A percentile compares a stretch with the other conserved stretches of the same genome.
phyloP scores from a whole-genome alignment of 2,113 vertebrate genomes.

The Rhodinocichla rosea region DNA sequence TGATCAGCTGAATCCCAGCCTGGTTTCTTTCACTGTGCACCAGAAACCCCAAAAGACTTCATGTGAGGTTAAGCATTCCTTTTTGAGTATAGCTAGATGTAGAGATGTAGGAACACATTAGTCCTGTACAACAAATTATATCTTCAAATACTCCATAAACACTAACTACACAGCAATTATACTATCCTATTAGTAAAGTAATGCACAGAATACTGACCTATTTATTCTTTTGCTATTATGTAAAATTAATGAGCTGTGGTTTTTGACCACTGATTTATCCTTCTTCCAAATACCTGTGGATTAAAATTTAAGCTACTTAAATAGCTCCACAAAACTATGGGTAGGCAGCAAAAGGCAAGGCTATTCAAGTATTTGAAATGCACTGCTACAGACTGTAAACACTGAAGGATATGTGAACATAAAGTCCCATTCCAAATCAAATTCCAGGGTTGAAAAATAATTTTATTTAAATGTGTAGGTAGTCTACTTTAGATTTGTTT shows the following conservation, averaged over 20 bases:
- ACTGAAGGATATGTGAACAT: not conserved
- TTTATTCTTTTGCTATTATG: conserved; percentile 13
- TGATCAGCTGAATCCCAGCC: not conserved
- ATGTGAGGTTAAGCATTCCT: not conserved
- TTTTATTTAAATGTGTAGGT: not conserved
- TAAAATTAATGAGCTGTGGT: not conserved
- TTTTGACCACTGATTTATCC: conserved; percentile 5
- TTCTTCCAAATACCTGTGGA: conserved; percentile 7
- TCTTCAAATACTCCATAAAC: not conserved
- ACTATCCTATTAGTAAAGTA: not conserved
- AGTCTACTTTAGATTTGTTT: not conserved
- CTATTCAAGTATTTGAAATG: not conserved
- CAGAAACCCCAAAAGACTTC: not conserved
- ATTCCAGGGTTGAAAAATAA: not conserved
- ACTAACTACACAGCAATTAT: not conserved
- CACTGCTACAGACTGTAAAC: not conserved
- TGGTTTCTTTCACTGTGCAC: not conserved
- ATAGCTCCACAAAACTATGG: not conserved
- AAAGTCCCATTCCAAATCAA: not conserved
- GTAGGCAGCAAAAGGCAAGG: not conserved
- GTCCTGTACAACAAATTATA: not conserved
- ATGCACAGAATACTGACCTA: conserved; percentile 11
- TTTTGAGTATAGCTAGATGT: not conserved
- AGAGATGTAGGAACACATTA: not conserved
- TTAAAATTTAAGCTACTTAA: conserved; percentile 46